Evolutionary conservation across 2,113 vertebrate genomes (phyloP), one percentile per base, ranked within the genome.

Genomic region (Sapajus apella): DNA sequence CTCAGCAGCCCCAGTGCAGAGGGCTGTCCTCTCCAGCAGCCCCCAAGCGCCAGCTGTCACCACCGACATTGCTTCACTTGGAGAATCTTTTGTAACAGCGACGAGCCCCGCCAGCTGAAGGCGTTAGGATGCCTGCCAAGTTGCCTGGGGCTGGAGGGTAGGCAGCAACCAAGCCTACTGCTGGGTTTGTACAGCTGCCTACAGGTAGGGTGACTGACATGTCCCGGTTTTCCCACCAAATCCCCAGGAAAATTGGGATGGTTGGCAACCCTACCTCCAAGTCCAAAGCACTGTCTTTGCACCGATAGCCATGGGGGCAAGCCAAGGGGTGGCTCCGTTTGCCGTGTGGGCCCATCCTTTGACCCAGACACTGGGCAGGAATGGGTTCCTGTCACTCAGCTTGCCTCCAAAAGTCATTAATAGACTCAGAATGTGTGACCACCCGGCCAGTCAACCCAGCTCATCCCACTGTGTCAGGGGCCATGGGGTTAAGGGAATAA

Each of bases 401-500:
- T 83, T 27, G 43, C 37, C 76, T 70, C n/a, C 25, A 47, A 17
- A 40, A 85, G 64, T 50, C 66, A 40, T 25, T 13, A 35, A 40
- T 47, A 32, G 68, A 23, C 77, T 70, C 77, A 64, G 72, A 43
- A 27, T 81, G 13, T 0, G 25, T 13, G 32, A 7, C 61, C 21
- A 6, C 21, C 20, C 0, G 9, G 52, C 0, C 1, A 40, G 17
- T 40, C 4, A 0, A 17, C n/a, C 77, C 35, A 25, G 68, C 55
- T 18, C 4, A 4, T 20, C 8, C 32, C 72, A 32, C 5, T 3
- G 30, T 61, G 55, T 35, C 55, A 21, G 32, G 6, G 55, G 35
- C 25, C 4, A 6, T 0, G 2, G 16, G 20, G 5, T 37, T 50
- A 83, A 89, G 75, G 43, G 32, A 45, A n/a, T 40, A 13, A 64